phyloP scores from a whole-genome alignment of 2,113 vertebrate genomes.

The Bombycilla garrulus region DNA sequence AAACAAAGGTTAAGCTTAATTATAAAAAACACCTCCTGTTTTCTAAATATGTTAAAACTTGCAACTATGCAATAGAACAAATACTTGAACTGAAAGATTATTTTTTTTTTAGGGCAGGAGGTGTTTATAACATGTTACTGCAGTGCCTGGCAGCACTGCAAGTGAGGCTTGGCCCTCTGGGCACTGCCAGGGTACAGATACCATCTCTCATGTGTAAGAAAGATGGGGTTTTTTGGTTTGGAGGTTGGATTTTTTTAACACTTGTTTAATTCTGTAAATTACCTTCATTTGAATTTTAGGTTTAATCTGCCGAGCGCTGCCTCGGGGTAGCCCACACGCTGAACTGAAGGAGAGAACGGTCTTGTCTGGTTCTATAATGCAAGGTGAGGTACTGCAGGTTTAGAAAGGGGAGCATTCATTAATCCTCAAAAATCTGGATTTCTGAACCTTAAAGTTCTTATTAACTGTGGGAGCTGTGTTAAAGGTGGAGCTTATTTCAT shows the following conservation, averaged over 20 bases:
- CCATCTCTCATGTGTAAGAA: not conserved
- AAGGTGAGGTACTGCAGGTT: slow-evolving; percentile 76
- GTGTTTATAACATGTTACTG: slow-evolving; percentile 5
- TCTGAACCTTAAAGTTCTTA: not conserved
- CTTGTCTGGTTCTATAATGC: slow-evolving; percentile 96
- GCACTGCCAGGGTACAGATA: not conserved
- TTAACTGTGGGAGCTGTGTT: not conserved
- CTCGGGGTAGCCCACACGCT: slow-evolving; percentile 87
- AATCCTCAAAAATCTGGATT: not conserved
- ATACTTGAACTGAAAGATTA: not conserved
- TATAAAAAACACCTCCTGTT: not conserved
- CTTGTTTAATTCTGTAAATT: slow-evolving; percentile 22
- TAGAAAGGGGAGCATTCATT: not conserved
- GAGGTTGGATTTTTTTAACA: not conserved
- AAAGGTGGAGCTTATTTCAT: not conserved
- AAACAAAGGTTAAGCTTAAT: not conserved
- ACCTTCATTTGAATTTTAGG: slow-evolving; percentile 71
- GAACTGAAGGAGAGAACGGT: slow-evolving; percentile 91
- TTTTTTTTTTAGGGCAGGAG: not conserved
- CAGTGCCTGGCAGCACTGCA: not conserved
- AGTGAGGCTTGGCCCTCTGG: not conserved
- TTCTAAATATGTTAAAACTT: slow-evolving; percentile 37
- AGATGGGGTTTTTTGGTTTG: not conserved
- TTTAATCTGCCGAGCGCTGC: slow-evolving; percentile 91
- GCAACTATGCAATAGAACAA: not conserved